Evolutionary conservation across 1,140 invertebrate species (phyloP).

Genomic region (Hestina assimilis): DNA sequence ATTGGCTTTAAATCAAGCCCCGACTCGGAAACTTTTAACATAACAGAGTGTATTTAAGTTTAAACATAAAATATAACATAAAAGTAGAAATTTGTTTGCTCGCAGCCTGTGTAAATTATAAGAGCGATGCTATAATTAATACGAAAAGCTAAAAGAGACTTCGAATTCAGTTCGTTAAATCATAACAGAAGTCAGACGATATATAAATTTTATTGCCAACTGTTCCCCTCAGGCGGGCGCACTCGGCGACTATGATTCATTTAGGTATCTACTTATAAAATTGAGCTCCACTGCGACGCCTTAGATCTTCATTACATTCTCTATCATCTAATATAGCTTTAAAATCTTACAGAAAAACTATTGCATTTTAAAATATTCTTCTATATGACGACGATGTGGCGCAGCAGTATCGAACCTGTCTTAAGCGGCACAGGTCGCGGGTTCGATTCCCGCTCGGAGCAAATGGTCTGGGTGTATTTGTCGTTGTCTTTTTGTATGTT

Average conservation of each 20-base stretch:
- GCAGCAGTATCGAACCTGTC: no score
- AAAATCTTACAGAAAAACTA: no score
- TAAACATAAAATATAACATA: slow-evolving; percentile 12
- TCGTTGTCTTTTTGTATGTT: no score
- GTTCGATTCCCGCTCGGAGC: no score
- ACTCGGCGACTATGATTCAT: slow-evolving; percentile 53
- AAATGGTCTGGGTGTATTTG: no score
- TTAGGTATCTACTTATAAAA: slow-evolving; percentile 58
- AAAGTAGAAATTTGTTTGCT: slow-evolving; percentile 12
- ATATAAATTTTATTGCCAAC: slow-evolving; percentile 64
- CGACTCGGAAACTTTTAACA: slow-evolving; percentile 22
- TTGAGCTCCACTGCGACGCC: slow-evolving; percentile 36
- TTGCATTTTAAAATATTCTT: no score
- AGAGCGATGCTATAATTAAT: slow-evolving; percentile 29
- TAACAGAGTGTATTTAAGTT: slow-evolving; percentile 18
- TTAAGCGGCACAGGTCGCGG: no score
- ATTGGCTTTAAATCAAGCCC: slow-evolving; percentile 23
- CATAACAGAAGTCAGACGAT: slow-evolving; percentile 65
- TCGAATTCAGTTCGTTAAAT: slow-evolving; percentile 64
- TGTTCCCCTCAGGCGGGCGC: slow-evolving; percentile 41
- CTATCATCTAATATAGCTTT: no score
- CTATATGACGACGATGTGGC: no score
- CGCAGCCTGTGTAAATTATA: slow-evolving; percentile 16
- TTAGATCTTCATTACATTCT: slow-evolving; percentile 68
- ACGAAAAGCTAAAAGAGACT: slow-evolving; percentile 41